Percentiles rank a stretch among this genome's conserved stretches.
These are phyloP conservation scores for Oxyscelio sp. DNA, from an alignment of 2,888 invertebrate species.

Conservation along the genomic window DNA sequence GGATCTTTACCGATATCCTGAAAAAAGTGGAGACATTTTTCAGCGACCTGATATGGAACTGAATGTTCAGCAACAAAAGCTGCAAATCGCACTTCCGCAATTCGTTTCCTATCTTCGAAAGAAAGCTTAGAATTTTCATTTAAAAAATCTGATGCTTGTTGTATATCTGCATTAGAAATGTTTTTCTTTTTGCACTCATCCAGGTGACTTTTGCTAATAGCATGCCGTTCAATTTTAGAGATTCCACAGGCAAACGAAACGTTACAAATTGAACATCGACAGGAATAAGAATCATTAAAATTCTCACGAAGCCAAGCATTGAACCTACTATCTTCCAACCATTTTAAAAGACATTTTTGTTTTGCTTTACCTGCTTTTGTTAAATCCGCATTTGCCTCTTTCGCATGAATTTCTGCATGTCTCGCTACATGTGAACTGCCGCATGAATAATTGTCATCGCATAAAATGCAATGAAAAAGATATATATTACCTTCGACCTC, in stretches of 20 bases:
- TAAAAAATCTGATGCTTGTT: not conserved
- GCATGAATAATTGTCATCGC: not conserved
- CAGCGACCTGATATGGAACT: not conserved
- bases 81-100: not conserved
- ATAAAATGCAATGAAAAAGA: conserved; percentile 1
- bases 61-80: not conserved
- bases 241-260: not conserved
- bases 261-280: not conserved
- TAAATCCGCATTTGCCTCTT: not conserved
- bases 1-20: not conserved
- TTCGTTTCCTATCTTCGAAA: not conserved
- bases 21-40: not conserved
- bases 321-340: not conserved
- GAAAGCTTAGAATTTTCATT: not conserved
- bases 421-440: not conserved
- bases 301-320: not conserved
- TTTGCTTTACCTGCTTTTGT: not conserved
- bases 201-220: not conserved
- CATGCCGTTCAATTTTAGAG: not conserved
- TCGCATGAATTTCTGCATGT: not conserved
- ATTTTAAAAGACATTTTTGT: not conserved
- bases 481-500: not conserved
- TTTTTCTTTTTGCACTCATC: no score
- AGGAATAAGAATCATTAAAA: not conserved
- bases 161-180: no score